Base-by-base conservation (phyloP, 2,113 vertebrate species). In the Taxidea taxus region DNA sequence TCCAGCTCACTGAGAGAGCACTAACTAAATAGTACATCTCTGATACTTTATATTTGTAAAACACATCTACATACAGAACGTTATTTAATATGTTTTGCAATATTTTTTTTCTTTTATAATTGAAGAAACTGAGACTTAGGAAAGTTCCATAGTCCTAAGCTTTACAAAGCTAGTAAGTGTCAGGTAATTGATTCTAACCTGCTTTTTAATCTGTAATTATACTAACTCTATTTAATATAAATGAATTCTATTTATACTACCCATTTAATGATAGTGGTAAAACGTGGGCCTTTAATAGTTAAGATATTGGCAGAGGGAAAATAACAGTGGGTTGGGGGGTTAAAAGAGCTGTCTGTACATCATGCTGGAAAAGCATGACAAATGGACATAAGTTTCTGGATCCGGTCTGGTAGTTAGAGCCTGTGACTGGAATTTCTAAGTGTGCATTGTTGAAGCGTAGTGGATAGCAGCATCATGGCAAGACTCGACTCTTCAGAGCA, bases 31-130 rank as follows among this genome's bases (percentile, higher is more conserved):
- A 23, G 60, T 58, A 2, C 14, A 60, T 87, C 25, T 93, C 51
- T 74, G 15, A 78, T 86, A 62, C 9, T 78, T 92, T 56, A 58
- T 25, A 86, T 89, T 49, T 44, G 13, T 84, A 92, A 94, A 86
- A 44, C 74, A 49, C 1, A 49, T 68, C 80, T 29, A 56, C 0
- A 60, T 20, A 42, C n/a, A 74, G 3, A 6, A 88, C 64, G 18
- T 12, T 37, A n/a, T 90, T 90, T 47, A 66, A 75, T 88, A 15
- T n/a, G 14, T 42, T 85, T 81, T 77, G 3, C 7, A 51, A 1
- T 49, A 21, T 42, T 11, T 47, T 86, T 66, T 81, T 84, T 37
- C 6, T 54, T 8, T 90, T 86, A 58, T 51, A 21, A 60, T 23
- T 29, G 58, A 94, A 70, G 21, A 90, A 92, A 64, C 4, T 64